A percentile compares a stretch with the other conserved stretches of the same genome.
Evolutionary conservation across 2,113 vertebrate genomes (phyloP).

Genomic region (Muntiacus reevesi): DNA sequence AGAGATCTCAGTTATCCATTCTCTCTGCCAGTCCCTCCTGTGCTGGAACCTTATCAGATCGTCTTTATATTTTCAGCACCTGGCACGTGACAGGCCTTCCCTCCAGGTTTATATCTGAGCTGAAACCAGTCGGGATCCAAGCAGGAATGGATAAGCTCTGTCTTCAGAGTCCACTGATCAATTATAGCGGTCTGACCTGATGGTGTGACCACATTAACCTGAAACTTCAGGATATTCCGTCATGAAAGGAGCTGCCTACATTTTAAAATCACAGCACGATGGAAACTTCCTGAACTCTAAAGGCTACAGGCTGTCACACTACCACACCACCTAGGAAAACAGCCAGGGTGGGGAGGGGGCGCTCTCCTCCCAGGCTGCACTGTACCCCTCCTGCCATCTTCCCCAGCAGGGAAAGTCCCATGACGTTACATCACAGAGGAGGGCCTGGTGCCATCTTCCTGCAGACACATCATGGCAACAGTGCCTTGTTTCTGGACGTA

Average conservation of each 20-base stretch:
- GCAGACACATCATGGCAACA: background rate
- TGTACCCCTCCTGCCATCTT: background rate
- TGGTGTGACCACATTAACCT: background rate
- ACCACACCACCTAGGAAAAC: background rate
- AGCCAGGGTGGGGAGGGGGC: background rate
- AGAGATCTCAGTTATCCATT: slow-evolving; percentile 5
- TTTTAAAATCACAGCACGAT: background rate
- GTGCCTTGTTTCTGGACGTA: slow-evolving; percentile 25
- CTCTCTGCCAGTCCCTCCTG: background rate
- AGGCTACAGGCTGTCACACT: background rate
- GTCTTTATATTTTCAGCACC: background rate
- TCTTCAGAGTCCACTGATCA: background rate
- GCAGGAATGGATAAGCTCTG: background rate
- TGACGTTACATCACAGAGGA: slow-evolving; percentile 39
- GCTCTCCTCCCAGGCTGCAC: background rate
- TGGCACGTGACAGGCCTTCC: background rate
- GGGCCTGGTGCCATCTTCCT: background rate
- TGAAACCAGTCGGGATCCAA: background rate
- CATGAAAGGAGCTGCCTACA: background rate
- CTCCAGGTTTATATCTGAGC: background rate
- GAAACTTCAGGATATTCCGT: background rate
- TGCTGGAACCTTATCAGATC: slow-evolving; percentile 39
- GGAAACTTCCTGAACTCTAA: background rate
- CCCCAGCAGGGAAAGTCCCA: background rate
- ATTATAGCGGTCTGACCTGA: slow-evolving; percentile 3